phyloP scores from a whole-genome alignment of 2,888 invertebrate genomes.

The Encarsia formosa region DNA sequence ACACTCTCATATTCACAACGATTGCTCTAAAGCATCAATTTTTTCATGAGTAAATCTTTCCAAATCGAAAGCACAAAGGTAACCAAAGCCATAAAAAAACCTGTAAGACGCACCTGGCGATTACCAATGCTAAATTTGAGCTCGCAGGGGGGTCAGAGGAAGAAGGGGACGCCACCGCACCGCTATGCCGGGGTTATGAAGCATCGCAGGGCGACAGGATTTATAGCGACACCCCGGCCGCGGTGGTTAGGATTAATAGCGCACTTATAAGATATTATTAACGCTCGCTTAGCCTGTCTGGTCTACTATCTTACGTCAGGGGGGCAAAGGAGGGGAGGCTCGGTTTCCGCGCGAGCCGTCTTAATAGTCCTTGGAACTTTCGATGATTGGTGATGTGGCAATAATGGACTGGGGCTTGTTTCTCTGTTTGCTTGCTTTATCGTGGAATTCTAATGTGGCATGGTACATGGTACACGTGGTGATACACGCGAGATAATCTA shows the following conservation, averaged over 20 bases:
- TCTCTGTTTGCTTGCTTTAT: not conserved
- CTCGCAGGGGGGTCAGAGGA: not conserved
- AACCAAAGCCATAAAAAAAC: no score
- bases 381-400: no score
- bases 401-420: no score
- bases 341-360: constrained; percentile 3
- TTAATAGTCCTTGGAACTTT: constrained; percentile 19
- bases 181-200: no score
- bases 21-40: no score
- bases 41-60: no score
- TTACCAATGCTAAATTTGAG: no score
- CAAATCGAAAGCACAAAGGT: no score
- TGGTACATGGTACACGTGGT: constrained; percentile 13
- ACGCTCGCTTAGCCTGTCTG: constrained; percentile 34
- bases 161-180: constrained; percentile 6
- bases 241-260: constrained; percentile 37
- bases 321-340: no score
- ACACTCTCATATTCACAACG: no score
- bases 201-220: constrained; percentile 26
- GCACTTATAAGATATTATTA: constrained; percentile 36
- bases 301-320: not conserved
- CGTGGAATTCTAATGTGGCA: constrained; percentile 21
- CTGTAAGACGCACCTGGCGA: no score
- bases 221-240: constrained; percentile 33
- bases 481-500: constrained; percentile 1